These are phyloP conservation scores for Drosophila mimica DNA, from an alignment of 2,888 invertebrate species.

Conservation along the genomic window DNA sequence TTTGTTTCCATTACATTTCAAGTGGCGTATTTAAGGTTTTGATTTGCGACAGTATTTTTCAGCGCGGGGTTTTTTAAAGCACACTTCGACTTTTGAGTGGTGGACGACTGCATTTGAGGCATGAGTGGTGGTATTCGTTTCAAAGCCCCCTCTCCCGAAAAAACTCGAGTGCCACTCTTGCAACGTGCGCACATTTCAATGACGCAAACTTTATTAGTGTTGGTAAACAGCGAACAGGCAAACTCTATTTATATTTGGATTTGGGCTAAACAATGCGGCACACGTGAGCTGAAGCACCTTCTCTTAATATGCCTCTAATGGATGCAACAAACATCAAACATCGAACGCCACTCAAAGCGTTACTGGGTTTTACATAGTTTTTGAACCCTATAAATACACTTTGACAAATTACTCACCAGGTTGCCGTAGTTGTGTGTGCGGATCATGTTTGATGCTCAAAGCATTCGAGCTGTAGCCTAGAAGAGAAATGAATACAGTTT, in stretches of 20 bases:
- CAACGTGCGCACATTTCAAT: constrained; percentile 62
- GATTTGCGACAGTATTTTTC: constrained; percentile 82
- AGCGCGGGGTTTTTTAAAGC: constrained; percentile 50
- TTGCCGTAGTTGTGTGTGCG: constrained; percentile 95
- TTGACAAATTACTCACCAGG: constrained; percentile 88
- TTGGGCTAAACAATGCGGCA: constrained; percentile 51
- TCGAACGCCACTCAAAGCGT: constrained; percentile 5
- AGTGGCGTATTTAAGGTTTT: constrained; percentile 83
- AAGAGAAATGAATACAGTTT: constrained; percentile 82
- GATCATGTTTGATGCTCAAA: constrained; percentile 90
- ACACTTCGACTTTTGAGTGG: constrained; percentile 36
- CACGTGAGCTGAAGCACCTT: constrained; percentile 52
- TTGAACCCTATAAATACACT: not conserved
- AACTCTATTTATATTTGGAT: constrained; percentile 51
- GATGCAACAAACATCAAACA: constrained; percentile 8
- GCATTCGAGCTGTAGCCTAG: constrained; percentile 94
- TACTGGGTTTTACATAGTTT: constrained; percentile 2
- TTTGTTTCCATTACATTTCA: constrained; percentile 77
- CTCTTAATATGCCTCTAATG: constrained; percentile 37
- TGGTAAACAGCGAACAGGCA: constrained; percentile 58
- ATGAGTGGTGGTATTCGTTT: constrained; percentile 71
- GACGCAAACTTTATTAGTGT: constrained; percentile 70
- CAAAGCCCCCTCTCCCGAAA: constrained; percentile 30
- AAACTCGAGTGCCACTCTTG: constrained; percentile 70
- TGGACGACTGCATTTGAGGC: constrained; percentile 42